Evolutionary conservation across 2,797 vertebrate genomes (phyloP), one percentile per base, ranked within the genome.

Genomic region (Pogonophryne albipinna): DNA sequence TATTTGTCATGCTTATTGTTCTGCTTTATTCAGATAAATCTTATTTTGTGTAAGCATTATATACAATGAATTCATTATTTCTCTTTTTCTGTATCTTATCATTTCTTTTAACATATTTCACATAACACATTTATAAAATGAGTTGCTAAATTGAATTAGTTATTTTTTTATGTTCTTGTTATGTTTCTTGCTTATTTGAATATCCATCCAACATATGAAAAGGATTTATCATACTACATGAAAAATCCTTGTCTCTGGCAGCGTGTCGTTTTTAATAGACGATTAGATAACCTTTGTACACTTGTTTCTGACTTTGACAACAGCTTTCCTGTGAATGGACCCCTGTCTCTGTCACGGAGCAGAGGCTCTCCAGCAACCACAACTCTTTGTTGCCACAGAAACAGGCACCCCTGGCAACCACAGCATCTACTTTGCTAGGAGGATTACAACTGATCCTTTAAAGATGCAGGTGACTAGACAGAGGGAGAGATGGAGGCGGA

Each of bases 401-500:
- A 84, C 62, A 10, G 55, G 46, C 42, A 61, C 59, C 82, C 85
- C 76, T 79, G 75, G 89, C 71, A 83, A 85, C 85, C 45, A n/a
- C 78, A 82, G 71, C 76, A 77, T 79, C 74, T 69, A 71, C 71
- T 79, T 72, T 46, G 15, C 69, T 46, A 8, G 63, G 80, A 77
- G 80, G 90, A 89, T 90, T 87, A 92, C 34, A 47, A 69, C 84
- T 87, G 85, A 92, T 92, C 89, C 86, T 84, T 65, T 83, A 71
- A 86, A 63, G 78, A 84, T 84, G 79, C 91, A 93, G 92, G 93
- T 93, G 91, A 93, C 87, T 74, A 77, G 87, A 88, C 70, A 11
- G 69, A 63, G 20, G n/a, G 20, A 60, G 42, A n/a, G 50, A 59
- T 63, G 58, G 4, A 10, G 8, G 57, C 63, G 64, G 17, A n/a